These are phyloP conservation scores for Chloroclysta siterata DNA, from an alignment of 2,888 invertebrate genomes.

Conservation along the genomic window DNA sequence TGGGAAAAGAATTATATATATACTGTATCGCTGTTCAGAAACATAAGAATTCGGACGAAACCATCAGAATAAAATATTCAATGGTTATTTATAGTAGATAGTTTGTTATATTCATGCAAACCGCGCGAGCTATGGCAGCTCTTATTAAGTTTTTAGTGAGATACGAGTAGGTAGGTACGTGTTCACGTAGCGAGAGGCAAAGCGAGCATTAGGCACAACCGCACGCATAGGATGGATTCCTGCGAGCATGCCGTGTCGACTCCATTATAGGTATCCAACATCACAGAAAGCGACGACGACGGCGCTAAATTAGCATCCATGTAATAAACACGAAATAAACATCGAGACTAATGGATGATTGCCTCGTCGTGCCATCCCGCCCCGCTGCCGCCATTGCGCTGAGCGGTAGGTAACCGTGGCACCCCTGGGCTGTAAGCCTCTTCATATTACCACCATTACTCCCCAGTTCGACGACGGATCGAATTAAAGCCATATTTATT, in stretches of 20 bases:
- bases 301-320: conserved; percentile 68
- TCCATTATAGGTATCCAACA: conserved; percentile 59
- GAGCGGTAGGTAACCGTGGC: conserved; percentile 32
- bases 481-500: conserved; percentile 69
- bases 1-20: conserved; percentile 62
- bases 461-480: conserved; percentile 46
- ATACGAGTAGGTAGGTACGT: too few relatives aligned
- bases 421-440: conserved; percentile 46
- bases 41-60: conserved; percentile 59
- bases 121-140: conserved; percentile 45
- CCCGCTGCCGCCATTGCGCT: conserved; percentile 28
- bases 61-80: conserved; percentile 60
- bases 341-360: conserved; percentile 79
- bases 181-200: conserved; percentile 41
- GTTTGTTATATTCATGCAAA: conserved; percentile 64
- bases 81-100: conserved; percentile 58
- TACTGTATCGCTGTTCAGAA: conserved; percentile 60
- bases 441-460: conserved; percentile 49
- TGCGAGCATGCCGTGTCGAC: conserved; percentile 47
- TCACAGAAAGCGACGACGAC: conserved; percentile 52
- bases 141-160: conserved; percentile 58
- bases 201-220: conserved; percentile 45
- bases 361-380: conserved; percentile 41
- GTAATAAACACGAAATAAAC: conserved; percentile 77
- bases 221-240: conserved; percentile 31